Evolutionary conservation across 2,888 invertebrate genomes (phyloP), one percentile per base, ranked within the genome.

Genomic region (Dysmachus trigonus): DNA sequence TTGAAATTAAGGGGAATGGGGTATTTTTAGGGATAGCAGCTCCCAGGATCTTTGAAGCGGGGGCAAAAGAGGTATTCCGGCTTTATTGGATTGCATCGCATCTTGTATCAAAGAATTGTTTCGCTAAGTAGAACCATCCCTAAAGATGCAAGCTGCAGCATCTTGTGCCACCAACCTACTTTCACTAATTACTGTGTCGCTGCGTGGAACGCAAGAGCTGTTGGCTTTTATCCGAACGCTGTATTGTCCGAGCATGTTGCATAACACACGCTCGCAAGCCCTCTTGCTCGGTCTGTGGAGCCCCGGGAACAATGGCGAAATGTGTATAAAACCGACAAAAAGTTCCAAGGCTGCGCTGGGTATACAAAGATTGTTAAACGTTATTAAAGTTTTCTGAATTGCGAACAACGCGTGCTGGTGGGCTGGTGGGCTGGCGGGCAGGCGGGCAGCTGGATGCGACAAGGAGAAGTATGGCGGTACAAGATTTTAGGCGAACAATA

Each of bases 401-500:
- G 51, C 22, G 47, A 79, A 79, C 79, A 79, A 79, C 51, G 79
- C 47, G 18, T 1, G 27, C 30, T 51, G 22, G 22, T 4, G 38
- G 10, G 51, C 35, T 51, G 31, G 51, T n/a, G 79, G 22, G 22
- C 13, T 10, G 10, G 51, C 35, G 79, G 31, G 51, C 33, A n/a
- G 73, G 73, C 33, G 73, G 73, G 73, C 73, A 33, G 27, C 62
- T 62, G 62, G 76, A 76, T 76, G 76, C 76, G 76, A 76, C 76
- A 76, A 76, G 76, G 33, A 76, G 35, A 38, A 76, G 79, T 41
- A 79, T 30, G 79, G 79, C 15, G 79, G 15, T 79, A 79, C 79
- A 79, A 79, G 79, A 79, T 79, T 79, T 79, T 79, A 79, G 79
- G 79, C 47, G 79, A 79, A 79, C 79, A 79, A 79, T 79, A 79